Conservation (phyloP, 2,888 invertebrate genomes). For the Petrolisthes manimaculis region DNA sequence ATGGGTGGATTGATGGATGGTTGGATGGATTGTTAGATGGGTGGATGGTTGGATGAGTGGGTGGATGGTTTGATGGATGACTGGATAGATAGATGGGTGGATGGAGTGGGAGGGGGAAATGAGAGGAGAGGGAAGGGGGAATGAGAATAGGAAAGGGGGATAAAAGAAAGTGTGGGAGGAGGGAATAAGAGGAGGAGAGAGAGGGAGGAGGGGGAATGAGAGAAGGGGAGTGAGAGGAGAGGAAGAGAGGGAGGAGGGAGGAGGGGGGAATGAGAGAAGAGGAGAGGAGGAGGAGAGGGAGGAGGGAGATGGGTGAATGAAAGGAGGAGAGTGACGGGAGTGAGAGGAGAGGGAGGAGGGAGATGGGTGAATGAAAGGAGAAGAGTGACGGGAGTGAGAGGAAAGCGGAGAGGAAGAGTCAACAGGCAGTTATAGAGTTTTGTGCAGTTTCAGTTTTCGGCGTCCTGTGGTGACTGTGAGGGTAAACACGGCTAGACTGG, state of each 20-base stretch:
- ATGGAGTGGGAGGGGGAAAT: background rate
- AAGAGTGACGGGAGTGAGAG: too few relatives aligned
- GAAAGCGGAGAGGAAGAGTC: too few relatives aligned
- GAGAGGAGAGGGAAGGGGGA: background rate
- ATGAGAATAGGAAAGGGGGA: background rate
- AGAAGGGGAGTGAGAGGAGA: background rate
- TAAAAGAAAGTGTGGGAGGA: too few relatives aligned
- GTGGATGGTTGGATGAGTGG: background rate
- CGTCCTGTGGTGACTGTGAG: background rate
- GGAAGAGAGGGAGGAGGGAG: too few relatives aligned
- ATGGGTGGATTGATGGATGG: background rate
- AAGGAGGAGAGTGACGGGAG: too few relatives aligned
- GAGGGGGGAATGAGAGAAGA: too few relatives aligned
- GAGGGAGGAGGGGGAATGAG: background rate
- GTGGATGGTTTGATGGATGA: background rate
- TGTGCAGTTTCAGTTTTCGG: too few relatives aligned
- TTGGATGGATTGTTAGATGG: background rate
- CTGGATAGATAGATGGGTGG: background rate
- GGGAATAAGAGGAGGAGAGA: background rate
- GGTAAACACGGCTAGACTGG: conserved; percentile 4
- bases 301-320: too few relatives aligned
- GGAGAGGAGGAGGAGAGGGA: too few relatives aligned
- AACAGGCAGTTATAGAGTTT: too few relatives aligned
- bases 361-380: too few relatives aligned
- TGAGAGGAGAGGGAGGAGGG: too few relatives aligned